Base-by-base conservation (phyloP, 2,888 invertebrate species). In the Incurvaria masculella region DNA sequence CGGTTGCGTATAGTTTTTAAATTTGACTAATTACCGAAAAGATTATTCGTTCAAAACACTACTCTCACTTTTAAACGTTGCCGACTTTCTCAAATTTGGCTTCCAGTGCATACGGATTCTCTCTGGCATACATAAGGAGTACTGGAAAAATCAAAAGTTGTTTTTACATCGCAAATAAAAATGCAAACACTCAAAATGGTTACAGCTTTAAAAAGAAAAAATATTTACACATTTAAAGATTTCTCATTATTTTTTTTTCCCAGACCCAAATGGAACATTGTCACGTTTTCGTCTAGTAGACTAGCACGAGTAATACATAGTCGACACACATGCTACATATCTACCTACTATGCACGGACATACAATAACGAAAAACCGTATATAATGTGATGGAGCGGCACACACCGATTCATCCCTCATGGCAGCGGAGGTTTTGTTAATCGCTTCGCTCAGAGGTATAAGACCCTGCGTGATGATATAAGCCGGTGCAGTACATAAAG, bases 41-140 rank as follows among this genome's bases (percentile, higher is more conserved):
- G 40, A 73, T 78, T 70, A 79, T 75, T 78, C 78, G 74, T 78
- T 76, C 69, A 76, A 72, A 64, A 79, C 75, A 72, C 79, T 78
- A 79, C 78, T 79, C 75, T 78, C 78, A 70, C 79, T 79, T 68
- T 76, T 79, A 75, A 76, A 76, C 63, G 75, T 76, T 67, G 78
- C 75, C 70, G 78, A 73, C 74, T 78, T 79, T 68, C 68, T 70
- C 69, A 79, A 75, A 71, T 78, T 78, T 66, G 79, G 78, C 67
- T 76, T 75, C 78, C 79, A 79, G 72, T 76, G 71, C 73, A 79
- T 78, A 62, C 76, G 72, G 62, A 79, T 72, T 74, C 79, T 75
- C 65, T 76, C 74, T 64, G 79, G 79, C 79, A 79, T 79, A 78
- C 75, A 76, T 65, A 79, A 71, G 69, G 73, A 70, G 69, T 69